Base-by-base conservation (phyloP, 2,888 invertebrate species). In the Trachelus stipa region DNA sequence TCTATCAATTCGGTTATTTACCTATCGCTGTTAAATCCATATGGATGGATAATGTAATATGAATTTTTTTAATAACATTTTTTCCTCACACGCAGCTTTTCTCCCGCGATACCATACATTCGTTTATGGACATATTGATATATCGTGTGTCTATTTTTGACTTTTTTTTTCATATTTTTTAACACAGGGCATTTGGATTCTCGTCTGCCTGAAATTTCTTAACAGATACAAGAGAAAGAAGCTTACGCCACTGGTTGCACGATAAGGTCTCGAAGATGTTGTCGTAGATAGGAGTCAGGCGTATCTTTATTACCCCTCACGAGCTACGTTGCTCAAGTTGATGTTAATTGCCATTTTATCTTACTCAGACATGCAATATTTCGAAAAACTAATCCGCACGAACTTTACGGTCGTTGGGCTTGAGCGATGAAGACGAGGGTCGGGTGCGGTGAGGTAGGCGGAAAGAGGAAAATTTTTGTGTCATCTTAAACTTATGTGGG, bases 341-440 rank as follows among this genome's bases (percentile, higher is more conserved):
- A 90, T 88, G 88, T 90, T 90, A 90, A 90, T 90, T 90, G 89
- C 87, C 87, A 85, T 87, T 90, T 90, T 90, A 90, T 90, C 90
- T 88, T 87, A 85, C 85, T 88, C 86, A 87, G 87, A 88, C 87
- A 84, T 78, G 84, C 85, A 86, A 86, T 85, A 84, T 83, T 84
- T 86, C 83, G 83, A 81, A 81, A 75, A 74, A 75, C 71, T 75
- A 75, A 77, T 77, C 75, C 74, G 74, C 31, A 69, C 31, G 15
- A 31, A 71, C 71, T 34, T 71, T 34, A 33, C 71, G 31, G 23
- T 3, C 9, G 23, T 56, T 56, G 23, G 56, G 23, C 56, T 9
- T 56, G 56, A 56, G 56, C 56, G 23, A 40, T 2, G 40, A 1
- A 15, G 40, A 9, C 56, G 40, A 23, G 40, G 37, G 12, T 37